Conservation (phyloP, 2,113 vertebrate genomes). For the Spilogale gracilis region DNA sequence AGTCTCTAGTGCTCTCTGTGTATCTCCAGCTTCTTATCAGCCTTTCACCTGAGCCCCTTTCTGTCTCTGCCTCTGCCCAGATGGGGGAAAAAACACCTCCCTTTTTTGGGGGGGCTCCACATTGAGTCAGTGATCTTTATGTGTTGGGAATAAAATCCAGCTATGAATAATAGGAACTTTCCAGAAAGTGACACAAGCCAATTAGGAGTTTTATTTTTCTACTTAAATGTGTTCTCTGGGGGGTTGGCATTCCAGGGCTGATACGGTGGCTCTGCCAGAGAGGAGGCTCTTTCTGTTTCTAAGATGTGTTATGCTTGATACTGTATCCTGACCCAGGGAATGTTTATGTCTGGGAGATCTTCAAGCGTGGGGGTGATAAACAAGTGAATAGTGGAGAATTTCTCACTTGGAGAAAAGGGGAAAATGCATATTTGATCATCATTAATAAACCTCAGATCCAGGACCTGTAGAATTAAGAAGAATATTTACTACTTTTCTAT, state of each 20-base stretch:
- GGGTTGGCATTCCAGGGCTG: background rate
- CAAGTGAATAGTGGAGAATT: background rate
- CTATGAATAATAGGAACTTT: background rate
- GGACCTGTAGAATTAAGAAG: background rate
- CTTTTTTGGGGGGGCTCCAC: background rate
- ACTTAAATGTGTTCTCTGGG: background rate
- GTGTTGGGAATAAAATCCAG: background rate
- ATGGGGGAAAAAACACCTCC: too few species aligned
- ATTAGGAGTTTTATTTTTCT: constrained; percentile 22
- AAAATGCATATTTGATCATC: background rate
- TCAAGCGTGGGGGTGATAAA: background rate
- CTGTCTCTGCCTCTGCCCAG: background rate
- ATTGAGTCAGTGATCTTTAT: background rate
- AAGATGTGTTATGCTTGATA: background rate
- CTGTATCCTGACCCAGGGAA: background rate
- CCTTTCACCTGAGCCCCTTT: background rate
- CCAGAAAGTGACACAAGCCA: background rate
- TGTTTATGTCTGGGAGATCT: background rate
- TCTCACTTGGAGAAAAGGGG: background rate
- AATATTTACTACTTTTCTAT: background rate
- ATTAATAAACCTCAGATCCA: background rate
- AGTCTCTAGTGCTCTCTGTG: background rate
- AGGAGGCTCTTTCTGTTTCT: background rate
- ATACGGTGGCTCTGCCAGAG: background rate
- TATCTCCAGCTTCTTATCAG: background rate